These are phyloP conservation scores for Eulemur albifrons DNA, from an alignment of 2,797 vertebrate genomes.

Conservation along the genomic window DNA sequence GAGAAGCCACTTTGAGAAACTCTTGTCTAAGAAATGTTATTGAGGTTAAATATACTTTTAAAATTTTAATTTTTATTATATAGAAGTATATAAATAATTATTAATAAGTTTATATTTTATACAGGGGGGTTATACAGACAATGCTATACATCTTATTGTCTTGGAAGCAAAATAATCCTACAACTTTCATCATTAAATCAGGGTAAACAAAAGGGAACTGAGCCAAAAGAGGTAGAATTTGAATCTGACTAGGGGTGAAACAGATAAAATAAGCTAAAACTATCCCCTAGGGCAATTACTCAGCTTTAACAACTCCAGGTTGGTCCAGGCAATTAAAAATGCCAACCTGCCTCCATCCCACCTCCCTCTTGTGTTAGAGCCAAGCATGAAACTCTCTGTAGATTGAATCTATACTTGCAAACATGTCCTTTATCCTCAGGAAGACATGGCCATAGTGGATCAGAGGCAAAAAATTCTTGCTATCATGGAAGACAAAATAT, in stretches of 20 bases:
- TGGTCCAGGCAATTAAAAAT: background rate
- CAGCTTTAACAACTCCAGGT: background rate
- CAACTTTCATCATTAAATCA: background rate
- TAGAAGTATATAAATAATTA: background rate
- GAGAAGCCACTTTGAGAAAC: background rate
- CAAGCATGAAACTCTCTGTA: background rate
- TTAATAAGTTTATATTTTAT: background rate
- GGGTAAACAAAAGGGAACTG: background rate
- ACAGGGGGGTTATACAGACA: background rate
- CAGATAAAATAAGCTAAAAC: background rate
- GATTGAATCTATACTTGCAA: background rate
- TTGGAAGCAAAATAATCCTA: background rate
- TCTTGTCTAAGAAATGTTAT: background rate
- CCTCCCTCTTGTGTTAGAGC: background rate
- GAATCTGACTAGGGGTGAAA: background rate
- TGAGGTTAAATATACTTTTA: background rate
- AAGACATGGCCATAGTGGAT: background rate
- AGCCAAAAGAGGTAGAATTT: background rate
- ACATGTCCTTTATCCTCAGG: background rate
- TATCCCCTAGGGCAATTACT: background rate
- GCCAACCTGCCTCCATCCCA: background rate
- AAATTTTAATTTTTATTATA: background rate
- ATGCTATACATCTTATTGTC: background rate
- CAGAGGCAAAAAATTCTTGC: background rate
- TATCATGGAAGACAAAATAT: background rate